Conservation (phyloP, 2,888 invertebrate genomes). For the Agriopis marginaria region DNA sequence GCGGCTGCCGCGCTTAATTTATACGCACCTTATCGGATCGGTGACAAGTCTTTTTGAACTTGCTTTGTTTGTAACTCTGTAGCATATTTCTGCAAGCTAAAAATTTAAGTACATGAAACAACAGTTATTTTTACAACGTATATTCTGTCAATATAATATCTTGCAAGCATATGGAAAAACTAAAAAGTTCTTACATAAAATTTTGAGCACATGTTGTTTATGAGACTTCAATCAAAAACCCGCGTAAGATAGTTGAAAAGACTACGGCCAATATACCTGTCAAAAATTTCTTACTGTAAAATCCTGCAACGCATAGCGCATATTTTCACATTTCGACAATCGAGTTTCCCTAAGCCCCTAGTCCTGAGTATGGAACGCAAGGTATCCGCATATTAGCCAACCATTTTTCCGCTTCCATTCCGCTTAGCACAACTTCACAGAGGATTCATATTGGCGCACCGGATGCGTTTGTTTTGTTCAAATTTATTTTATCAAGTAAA, state of each 20-base stretch:
- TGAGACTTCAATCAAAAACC: neutral
- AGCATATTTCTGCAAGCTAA: neutral
- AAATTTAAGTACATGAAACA: neutral
- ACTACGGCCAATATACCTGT: slow-evolving; percentile 14
- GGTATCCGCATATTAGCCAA: slow-evolving; percentile 82
- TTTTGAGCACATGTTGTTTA: slow-evolving; percentile 1
- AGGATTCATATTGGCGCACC: slow-evolving; percentile 82
- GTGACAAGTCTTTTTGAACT: slow-evolving; percentile 39
- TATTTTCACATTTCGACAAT: slow-evolving; percentile 46
- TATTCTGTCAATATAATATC: neutral
- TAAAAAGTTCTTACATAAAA: neutral
- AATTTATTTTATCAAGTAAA: slow-evolving; percentile 86
- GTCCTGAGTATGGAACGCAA: slow-evolving; percentile 62
- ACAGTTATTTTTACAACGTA: neutral
- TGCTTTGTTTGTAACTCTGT: neutral
- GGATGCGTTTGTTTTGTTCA: slow-evolving; percentile 84
- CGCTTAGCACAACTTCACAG: slow-evolving; percentile 82
- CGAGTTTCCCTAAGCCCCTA: slow-evolving; percentile 35
- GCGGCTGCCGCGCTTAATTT: too few species aligned
- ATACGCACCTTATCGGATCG: too few species aligned
- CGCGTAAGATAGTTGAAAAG: slow-evolving; percentile 12
- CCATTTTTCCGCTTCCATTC: slow-evolving; percentile 84
- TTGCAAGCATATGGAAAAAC: neutral
- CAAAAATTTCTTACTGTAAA: slow-evolving; percentile 21
- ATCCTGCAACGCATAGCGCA: slow-evolving; percentile 40